A percentile compares a stretch with the other conserved stretches of the same genome.
phyloP scores from a whole-genome alignment of 2,888 invertebrate species.

The Pedicia rivosa region DNA sequence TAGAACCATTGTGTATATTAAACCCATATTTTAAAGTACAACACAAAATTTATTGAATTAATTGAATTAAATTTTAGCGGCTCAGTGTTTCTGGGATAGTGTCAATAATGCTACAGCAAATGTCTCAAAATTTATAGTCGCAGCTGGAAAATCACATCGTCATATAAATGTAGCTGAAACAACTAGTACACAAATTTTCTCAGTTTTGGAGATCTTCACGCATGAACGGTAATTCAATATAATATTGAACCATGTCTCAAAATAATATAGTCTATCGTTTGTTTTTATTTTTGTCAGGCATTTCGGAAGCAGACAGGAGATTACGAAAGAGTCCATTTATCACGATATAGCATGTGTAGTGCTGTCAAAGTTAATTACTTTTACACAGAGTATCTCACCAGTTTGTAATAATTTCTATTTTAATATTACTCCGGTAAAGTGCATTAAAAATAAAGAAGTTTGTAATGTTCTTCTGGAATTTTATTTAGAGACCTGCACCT shows the following conservation, averaged over 20 bases:
- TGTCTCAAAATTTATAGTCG: conserved; percentile 6
- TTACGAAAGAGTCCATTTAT: background rate
- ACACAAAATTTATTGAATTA: too few species aligned
- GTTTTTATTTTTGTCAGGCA: background rate
- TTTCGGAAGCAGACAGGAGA: too few species aligned
- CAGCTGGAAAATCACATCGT: conserved; percentile 9
- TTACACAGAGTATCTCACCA: background rate
- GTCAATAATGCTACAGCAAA: background rate
- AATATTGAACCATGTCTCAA: too few species aligned
- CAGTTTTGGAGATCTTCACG: conserved; percentile 10
- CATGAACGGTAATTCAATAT: conserved; percentile 5
- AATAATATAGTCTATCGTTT: too few species aligned
- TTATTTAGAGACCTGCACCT: too few species aligned
- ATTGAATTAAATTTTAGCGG: conserved; percentile 6
- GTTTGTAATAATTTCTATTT: conserved; percentile 1
- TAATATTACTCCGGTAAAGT: too few species aligned
- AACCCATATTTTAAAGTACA: too few species aligned
- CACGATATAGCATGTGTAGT: background rate
- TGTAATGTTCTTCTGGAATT: too few species aligned
- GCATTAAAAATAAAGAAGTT: too few species aligned
- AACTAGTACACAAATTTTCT: conserved; percentile 9
- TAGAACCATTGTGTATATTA: too few species aligned
- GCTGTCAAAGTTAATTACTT: background rate
- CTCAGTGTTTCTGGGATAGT: conserved; percentile 11
- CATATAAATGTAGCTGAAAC: conserved; percentile 9